Percentiles rank a stretch among this genome's conserved stretches.
These are phyloP conservation scores for Stegana nigrithorax DNA, from an alignment of 2,888 invertebrate genomes.

Conservation along the genomic window DNA sequence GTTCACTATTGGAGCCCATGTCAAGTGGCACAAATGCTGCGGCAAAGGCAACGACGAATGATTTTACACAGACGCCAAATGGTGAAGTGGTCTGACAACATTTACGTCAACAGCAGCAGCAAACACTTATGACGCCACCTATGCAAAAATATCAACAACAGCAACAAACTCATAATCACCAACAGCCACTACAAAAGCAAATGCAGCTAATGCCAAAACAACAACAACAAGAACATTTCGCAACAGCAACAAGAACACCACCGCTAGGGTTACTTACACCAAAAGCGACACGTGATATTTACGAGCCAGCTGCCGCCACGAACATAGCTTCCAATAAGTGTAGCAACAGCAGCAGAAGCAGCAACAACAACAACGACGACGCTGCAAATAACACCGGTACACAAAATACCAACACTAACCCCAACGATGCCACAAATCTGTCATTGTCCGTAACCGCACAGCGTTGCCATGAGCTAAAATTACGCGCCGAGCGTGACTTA, in stretches of 20 bases:
- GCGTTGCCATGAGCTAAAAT: slow-evolving; percentile 51
- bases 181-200: slow-evolving; percentile 27
- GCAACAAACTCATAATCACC: slow-evolving; percentile 32
- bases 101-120: slow-evolving; percentile 41
- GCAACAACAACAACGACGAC: not conserved
- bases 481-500: slow-evolving; percentile 51
- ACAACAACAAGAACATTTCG: slow-evolving; percentile 34
- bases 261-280: not conserved
- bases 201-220: slow-evolving; percentile 28
- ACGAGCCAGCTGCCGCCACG: no score
- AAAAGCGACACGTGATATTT: not conserved
- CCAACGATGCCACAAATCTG: slow-evolving; percentile 7
- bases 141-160: slow-evolving; percentile 35
- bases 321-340: not conserved
- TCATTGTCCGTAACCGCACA: slow-evolving; percentile 51
- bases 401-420: not conserved
- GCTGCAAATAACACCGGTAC: not conserved
- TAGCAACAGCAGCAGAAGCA: not conserved
- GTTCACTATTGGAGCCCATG: slow-evolving; percentile 64
- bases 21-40: slow-evolving; percentile 48
- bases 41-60: slow-evolving; percentile 34
- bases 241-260: slow-evolving; percentile 29
- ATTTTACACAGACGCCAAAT: slow-evolving; percentile 43
- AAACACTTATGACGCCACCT: slow-evolving; percentile 28
- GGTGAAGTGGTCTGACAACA: slow-evolving; percentile 67